Percentiles rank a stretch among this genome's conserved stretches.
Conservation (phyloP, 2,888 invertebrate genomes). For the Drosophila kokeensis region DNA sequence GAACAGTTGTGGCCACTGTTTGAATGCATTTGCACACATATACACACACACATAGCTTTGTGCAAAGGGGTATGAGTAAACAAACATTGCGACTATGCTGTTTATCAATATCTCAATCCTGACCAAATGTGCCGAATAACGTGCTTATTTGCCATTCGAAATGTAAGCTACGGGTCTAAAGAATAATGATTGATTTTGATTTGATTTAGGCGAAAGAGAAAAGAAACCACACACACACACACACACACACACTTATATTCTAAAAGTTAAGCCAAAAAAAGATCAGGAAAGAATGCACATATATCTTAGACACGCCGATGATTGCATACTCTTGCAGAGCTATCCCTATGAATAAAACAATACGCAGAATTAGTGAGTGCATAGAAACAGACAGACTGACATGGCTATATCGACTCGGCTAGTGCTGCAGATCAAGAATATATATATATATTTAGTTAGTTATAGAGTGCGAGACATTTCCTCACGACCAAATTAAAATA, state of each 20-base stretch:
- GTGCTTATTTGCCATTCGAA: background rate
- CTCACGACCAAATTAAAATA: background rate
- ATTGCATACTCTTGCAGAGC: background rate
- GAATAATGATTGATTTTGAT: background rate
- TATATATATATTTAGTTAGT: background rate
- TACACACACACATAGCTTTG: background rate
- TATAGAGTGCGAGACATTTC: background rate
- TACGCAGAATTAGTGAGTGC: background rate
- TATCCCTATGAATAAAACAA: background rate
- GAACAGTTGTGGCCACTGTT: slow-evolving; percentile 37
- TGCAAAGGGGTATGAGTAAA: background rate
- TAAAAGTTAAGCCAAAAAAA: background rate
- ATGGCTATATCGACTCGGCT: background rate
- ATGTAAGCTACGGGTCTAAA: background rate
- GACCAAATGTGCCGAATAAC: background rate
- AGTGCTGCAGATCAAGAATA: background rate
- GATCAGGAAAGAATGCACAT: background rate
- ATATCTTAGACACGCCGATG: background rate
- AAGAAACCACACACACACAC: too few relatives aligned
- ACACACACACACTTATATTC: too few relatives aligned
- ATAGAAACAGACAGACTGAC: too few relatives aligned
- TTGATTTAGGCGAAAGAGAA: background rate
- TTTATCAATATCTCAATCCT: background rate
- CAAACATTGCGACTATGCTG: background rate
- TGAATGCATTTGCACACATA: background rate